Percentiles rank a stretch among this genome's conserved stretches.
Evolutionary conservation across 2,888 invertebrate species (phyloP).

Genomic region (Tetranychus truncatus): DNA sequence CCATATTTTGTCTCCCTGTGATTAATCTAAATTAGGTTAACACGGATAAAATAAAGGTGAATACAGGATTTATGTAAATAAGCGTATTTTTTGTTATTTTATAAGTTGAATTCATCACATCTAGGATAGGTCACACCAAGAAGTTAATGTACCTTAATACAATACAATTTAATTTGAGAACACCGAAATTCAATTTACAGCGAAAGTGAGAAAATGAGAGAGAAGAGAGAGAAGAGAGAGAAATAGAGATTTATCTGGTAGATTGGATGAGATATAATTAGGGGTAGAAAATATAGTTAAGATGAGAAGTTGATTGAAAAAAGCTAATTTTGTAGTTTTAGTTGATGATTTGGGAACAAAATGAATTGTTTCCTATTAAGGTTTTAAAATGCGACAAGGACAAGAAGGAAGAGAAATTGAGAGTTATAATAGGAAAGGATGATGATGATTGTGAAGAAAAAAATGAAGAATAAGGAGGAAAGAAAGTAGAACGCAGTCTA

Average conservation of each 20-base stretch:
- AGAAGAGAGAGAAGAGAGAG: slow-evolving; percentile 3
- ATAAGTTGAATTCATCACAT: neutral
- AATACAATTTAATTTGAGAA: neutral
- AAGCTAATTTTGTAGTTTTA: too few relatives aligned
- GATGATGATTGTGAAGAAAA: slow-evolving; percentile 1
- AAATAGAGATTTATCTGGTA: neutral
- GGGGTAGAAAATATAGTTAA: too few relatives aligned
- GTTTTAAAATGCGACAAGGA: neutral
- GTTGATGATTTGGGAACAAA: too few relatives aligned
- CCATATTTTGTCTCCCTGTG: too few relatives aligned
- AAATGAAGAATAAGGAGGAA: neutral
- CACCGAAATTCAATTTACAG: slow-evolving; percentile 2
- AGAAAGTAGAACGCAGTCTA: neutral
- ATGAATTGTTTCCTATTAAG: too few relatives aligned
- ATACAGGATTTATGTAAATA: neutral
- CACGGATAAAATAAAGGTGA: too few relatives aligned
- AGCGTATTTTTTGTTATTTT: neutral
- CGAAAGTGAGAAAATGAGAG: neutral
- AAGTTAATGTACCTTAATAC: neutral
- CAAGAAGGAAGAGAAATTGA: neutral
- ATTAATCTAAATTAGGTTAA: too few relatives aligned
- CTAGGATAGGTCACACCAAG: neutral
- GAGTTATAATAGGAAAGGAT: neutral
- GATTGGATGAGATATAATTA: neutral
- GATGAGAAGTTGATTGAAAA: too few relatives aligned